Conservation (phyloP, 2,888 invertebrate genomes). For the Leucoma salicis region DNA sequence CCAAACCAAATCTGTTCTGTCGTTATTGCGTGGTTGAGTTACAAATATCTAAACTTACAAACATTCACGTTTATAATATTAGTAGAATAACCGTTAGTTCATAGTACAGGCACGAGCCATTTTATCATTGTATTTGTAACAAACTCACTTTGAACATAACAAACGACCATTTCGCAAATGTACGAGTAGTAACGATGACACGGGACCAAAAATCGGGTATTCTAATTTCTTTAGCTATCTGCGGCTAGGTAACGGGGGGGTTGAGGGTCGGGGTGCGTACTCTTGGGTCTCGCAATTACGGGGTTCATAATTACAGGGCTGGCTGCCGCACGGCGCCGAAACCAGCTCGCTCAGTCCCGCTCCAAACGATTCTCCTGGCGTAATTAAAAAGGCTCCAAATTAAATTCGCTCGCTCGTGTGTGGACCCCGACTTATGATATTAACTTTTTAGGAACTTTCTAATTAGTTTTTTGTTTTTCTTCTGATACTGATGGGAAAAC, state of each 20-base stretch:
- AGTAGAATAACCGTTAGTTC: no score
- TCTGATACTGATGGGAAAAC: slow-evolving; percentile 53
- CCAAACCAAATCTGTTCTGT: no score
- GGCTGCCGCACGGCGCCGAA: slow-evolving; percentile 73
- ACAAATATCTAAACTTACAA: no score
- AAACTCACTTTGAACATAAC: not conserved
- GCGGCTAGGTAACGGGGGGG: slow-evolving; percentile 52
- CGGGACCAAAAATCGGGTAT: slow-evolving; percentile 30
- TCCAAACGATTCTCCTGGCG: slow-evolving; percentile 68
- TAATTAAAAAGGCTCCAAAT: slow-evolving; percentile 82
- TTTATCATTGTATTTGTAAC: no score
- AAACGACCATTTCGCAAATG: slow-evolving; percentile 19
- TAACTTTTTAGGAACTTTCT: slow-evolving; percentile 80
- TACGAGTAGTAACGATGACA: slow-evolving; percentile 7
- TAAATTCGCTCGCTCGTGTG: slow-evolving; percentile 81
- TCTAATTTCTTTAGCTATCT: slow-evolving; percentile 56
- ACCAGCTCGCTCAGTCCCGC: slow-evolving; percentile 57
- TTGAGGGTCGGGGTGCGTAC: slow-evolving; percentile 52
- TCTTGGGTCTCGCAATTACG: slow-evolving; percentile 76
- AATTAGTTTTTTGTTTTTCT: slow-evolving; percentile 71
- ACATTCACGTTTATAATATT: no score
- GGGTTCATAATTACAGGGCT: slow-evolving; percentile 80
- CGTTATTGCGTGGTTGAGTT: no score
- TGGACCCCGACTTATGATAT: slow-evolving; percentile 75
- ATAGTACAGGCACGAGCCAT: no score